These are phyloP conservation scores for Sinonovacula constricta DNA, from an alignment of 1,140 invertebrate genomes.

Conservation along the genomic window DNA sequence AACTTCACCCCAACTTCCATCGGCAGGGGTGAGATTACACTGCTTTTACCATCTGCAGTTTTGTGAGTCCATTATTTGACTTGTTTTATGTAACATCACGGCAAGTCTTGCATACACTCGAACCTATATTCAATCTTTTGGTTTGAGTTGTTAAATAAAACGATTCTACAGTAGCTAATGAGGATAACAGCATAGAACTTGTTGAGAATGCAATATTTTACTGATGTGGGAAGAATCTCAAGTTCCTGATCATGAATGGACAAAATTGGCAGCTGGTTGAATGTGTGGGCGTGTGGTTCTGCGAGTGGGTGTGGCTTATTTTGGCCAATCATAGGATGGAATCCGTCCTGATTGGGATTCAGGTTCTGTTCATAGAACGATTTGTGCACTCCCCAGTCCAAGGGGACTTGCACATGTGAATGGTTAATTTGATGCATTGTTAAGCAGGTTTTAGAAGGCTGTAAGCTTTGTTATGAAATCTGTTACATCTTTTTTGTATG, in stretches of 20 bases:
- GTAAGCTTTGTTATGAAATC: no score
- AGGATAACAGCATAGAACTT: no score
- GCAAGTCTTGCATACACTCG: slow-evolving; percentile 28
- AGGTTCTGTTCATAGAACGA: no score
- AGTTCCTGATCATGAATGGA: neutral
- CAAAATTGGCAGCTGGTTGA: neutral
- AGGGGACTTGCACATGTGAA: no score
- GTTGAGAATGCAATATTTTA: no score
- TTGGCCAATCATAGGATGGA: neutral
- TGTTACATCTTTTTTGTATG: slow-evolving; percentile 5
- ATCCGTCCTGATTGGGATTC: neutral
- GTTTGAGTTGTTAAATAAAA: no score
- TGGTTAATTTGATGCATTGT: no score
- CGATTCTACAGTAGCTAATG: no score
- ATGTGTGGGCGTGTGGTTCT: neutral
- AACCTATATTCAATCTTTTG: slow-evolving; percentile 11
- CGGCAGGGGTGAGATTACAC: slow-evolving; percentile 1
- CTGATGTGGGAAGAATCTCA: neutral
- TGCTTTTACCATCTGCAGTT: slow-evolving; percentile 19
- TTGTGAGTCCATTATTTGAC: neutral
- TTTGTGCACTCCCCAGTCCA: no score
- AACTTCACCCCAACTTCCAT: slow-evolving; percentile 8
- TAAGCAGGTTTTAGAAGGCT: no score
- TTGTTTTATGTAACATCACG: slow-evolving; percentile 30
- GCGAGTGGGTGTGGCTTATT: no score